Evolutionary conservation across 2,888 invertebrate species (phyloP).

Genomic region (Eucera pruinosa): DNA sequence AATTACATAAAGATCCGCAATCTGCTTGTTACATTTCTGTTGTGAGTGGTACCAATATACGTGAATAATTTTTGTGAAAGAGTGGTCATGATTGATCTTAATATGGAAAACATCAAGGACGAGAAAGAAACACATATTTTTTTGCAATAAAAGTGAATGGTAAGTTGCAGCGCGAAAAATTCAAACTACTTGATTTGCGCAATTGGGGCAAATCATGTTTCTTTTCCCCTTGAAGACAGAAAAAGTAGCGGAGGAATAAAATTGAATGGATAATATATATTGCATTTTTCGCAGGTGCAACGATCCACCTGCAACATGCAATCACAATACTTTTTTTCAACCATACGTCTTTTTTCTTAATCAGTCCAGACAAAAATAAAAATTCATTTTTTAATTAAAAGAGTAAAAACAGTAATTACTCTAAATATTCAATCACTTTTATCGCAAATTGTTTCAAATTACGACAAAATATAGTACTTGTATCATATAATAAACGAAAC

Average conservation of each 20-base stretch:
- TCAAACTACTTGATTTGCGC: constrained; percentile 17
- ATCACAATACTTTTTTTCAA: constrained; percentile 18
- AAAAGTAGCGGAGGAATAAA: constrained; percentile 16
- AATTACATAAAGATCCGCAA: no score
- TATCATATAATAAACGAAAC: no score
- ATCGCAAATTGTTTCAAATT: no score
- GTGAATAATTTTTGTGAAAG: not conserved
- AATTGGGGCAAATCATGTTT: constrained; percentile 18
- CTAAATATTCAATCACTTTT: no score
- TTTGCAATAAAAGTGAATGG: constrained; percentile 1
- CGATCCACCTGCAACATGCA: constrained; percentile 30
- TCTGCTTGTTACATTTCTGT: no score
- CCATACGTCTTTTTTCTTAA: constrained; percentile 1
- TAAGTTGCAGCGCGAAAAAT: constrained; percentile 23
- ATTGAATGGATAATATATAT: constrained; percentile 1
- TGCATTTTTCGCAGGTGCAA: constrained; percentile 36
- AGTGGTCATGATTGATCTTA: not conserved
- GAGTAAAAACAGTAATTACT: no score
- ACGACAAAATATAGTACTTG: no score
- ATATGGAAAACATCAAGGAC: not conserved
- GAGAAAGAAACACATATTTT: not conserved
- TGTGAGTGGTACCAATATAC: no score
- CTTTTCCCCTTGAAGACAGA: constrained; percentile 4
- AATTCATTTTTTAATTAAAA: no score
- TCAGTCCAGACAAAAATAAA: no score